Percentiles rank a stretch among this genome's conserved stretches.
Conservation (phyloP, 2,113 vertebrate genomes). For the Calonectris borealis region DNA sequence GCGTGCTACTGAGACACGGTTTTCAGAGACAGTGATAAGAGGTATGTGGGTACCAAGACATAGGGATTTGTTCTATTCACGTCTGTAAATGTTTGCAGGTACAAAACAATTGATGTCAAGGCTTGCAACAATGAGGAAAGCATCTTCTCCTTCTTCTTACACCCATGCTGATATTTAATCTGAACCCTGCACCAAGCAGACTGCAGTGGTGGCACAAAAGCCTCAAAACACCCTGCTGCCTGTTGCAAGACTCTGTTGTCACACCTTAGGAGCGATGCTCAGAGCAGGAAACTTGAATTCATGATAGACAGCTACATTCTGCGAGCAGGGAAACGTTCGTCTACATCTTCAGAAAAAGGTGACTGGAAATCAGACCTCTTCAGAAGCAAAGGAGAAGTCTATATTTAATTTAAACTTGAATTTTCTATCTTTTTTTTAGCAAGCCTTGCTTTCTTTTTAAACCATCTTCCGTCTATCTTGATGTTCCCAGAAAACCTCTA, state of each 20-base stretch:
- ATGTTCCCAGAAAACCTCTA: neutral
- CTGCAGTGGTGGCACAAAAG: accelerated
- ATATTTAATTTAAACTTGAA: neutral
- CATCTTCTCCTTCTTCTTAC: neutral
- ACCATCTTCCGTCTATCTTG: too few relatives aligned
- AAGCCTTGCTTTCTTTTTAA: neutral
- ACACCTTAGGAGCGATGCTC: neutral
- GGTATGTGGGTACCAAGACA: neutral
- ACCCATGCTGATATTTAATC: neutral
- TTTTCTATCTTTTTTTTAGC: neutral
- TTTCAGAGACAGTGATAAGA: neutral
- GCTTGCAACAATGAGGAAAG: neutral
- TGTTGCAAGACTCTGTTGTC: neutral
- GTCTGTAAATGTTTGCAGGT: neutral
- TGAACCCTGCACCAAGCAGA: neutral
- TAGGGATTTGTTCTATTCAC: neutral
- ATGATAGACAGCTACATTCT: neutral
- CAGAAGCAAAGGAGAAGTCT: neutral
- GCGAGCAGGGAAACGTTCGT: neutral
- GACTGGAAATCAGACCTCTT: neutral
- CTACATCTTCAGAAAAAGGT: neutral
- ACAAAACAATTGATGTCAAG: neutral
- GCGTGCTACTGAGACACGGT: neutral
- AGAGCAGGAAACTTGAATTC: neutral
- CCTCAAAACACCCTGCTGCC: neutral